phyloP scores from a whole-genome alignment of 2,113 vertebrate genomes.

The Raja brachyura region DNA sequence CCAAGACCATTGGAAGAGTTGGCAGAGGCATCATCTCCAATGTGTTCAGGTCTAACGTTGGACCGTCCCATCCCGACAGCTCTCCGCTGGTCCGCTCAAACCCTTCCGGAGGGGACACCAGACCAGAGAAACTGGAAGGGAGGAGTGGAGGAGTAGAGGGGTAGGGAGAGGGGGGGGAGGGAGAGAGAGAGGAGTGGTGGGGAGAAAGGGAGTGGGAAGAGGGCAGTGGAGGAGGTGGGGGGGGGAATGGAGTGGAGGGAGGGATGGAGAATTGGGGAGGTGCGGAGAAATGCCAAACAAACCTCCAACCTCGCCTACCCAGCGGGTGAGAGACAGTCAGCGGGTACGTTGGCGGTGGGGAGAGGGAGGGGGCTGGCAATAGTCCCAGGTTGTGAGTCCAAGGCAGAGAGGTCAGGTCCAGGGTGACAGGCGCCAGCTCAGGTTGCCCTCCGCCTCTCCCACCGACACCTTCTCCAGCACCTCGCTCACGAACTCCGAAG shows the following conservation, averaged over 20 bases:
- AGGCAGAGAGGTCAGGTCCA: no score
- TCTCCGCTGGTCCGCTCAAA: no score
- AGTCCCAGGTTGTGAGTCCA: no score
- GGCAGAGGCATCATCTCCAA: no score
- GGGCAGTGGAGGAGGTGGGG: not conserved
- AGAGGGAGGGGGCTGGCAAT: no score
- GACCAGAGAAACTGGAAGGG: not conserved
- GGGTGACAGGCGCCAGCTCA: not conserved
- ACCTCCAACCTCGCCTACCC: not conserved
- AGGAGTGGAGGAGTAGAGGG: not conserved
- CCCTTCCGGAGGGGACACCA: no score
- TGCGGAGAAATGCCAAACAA: not conserved
- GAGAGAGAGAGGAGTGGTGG: not conserved
- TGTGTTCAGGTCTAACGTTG: no score
- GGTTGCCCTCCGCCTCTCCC: conserved; percentile 45
- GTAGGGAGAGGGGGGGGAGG: not conserved
- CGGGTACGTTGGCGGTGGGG: not conserved
- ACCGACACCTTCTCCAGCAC: conserved; percentile 54
- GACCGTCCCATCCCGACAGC: no score
- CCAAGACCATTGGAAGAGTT: not conserved
- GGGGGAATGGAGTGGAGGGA: no score
- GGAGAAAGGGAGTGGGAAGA: no score
- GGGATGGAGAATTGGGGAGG: not conserved
- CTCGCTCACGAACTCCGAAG: conserved; percentile 63
- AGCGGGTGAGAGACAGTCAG: not conserved